A percentile compares a stretch with the other conserved stretches of the same genome.
Conservation (phyloP, 2,113 vertebrate genomes). For the Ameiurus melas region DNA sequence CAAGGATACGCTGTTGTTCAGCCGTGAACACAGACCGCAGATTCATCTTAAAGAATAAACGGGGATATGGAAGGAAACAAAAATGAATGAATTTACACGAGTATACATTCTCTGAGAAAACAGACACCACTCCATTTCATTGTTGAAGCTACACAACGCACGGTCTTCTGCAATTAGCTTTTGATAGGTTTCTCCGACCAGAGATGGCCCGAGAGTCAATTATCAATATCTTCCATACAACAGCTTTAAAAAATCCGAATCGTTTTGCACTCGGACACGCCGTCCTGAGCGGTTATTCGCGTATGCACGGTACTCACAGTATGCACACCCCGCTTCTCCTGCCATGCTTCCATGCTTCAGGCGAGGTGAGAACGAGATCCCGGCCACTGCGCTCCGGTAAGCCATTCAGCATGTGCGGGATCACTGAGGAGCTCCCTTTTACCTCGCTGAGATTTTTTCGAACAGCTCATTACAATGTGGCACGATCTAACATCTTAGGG, state of each 20-base stretch:
- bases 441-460: neutral
- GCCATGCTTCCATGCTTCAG: slow-evolving; percentile 77
- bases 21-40: slow-evolving; percentile 96
- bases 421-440: slow-evolving; percentile 8
- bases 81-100: neutral
- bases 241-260: neutral
- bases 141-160: neutral
- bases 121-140: neutral
- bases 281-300: neutral
- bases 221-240: neutral
- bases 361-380: slow-evolving; percentile 60
- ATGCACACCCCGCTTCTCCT: slow-evolving; percentile 73
- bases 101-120: neutral
- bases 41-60: slow-evolving; percentile 92
- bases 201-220: neutral
- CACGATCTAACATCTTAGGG: slow-evolving; percentile 19
- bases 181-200: neutral
- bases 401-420: slow-evolving; percentile 29
- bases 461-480: neutral
- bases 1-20: slow-evolving; percentile 96
- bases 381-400: slow-evolving; percentile 31
- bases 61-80: too few species aligned
- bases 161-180: neutral
- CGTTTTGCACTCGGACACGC: neutral
- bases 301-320: slow-evolving; percentile 65